Conservation (phyloP, 2,113 vertebrate genomes). For the Chloropsis hardwickii region DNA sequence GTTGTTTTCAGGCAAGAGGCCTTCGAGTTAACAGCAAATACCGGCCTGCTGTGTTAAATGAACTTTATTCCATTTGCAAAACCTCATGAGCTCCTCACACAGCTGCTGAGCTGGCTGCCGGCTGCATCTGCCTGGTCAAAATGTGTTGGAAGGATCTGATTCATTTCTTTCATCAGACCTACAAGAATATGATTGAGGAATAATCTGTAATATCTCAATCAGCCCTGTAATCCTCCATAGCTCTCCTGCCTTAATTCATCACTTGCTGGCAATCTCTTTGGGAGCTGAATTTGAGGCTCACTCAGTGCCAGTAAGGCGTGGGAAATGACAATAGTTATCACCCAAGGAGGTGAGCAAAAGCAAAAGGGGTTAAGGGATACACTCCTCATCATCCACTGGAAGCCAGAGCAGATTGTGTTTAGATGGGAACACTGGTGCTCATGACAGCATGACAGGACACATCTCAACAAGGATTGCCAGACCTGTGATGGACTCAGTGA, state of each 20-base stretch:
- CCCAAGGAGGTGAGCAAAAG: background rate
- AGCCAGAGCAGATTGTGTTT: background rate
- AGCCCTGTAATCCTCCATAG: background rate
- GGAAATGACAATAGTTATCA: background rate
- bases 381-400: background rate
- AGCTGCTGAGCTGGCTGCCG: background rate
- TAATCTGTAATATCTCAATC: background rate
- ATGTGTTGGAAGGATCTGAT: background rate
- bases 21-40: background rate
- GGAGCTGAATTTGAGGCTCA: background rate
- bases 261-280: background rate
- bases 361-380: background rate
- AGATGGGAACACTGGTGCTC: background rate
- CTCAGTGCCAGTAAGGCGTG: background rate
- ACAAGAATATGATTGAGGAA: conserved; percentile 27
- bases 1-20: background rate
- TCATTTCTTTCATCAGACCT: conserved; percentile 53
- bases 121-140: background rate
- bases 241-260: background rate
- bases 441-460: background rate
- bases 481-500: background rate
- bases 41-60: background rate
- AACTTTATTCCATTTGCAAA: conserved; percentile 61
- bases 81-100: background rate
- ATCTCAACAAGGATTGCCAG: background rate